phyloP scores from a whole-genome alignment of 1,140 invertebrate genomes.

The Nylanderia fulva region DNA sequence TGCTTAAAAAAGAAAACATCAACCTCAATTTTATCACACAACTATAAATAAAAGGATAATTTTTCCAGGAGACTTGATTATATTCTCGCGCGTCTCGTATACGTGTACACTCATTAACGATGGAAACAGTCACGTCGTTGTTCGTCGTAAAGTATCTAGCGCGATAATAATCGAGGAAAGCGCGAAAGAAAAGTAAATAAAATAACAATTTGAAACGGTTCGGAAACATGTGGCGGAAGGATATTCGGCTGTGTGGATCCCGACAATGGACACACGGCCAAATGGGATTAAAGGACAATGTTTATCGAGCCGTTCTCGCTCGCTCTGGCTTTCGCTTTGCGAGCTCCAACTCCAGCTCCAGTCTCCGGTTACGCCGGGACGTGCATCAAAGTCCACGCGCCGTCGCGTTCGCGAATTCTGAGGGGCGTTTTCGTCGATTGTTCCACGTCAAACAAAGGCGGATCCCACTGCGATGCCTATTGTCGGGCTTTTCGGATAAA shows the following conservation, averaged over 20 bases:
- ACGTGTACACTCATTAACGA: neutral
- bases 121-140: neutral
- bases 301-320: slow-evolving; percentile 41
- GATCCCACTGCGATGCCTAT: slow-evolving; percentile 59
- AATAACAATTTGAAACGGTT: neutral
- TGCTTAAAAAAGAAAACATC: neutral
- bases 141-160: neutral
- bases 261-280: neutral
- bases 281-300: slow-evolving; percentile 48
- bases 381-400: slow-evolving; percentile 52
- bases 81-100: neutral
- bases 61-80: neutral
- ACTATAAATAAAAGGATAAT: neutral
- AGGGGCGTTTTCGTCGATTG: slow-evolving; percentile 68
- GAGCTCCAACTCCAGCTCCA: neutral
- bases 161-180: slow-evolving; percentile 23
- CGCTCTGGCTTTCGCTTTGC: slow-evolving; percentile 25
- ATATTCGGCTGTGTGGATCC: slow-evolving; percentile 5
- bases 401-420: slow-evolving; percentile 64
- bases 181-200: slow-evolving; percentile 22
- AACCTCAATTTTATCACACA: neutral
- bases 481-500: slow-evolving; percentile 68
- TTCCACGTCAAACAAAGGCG: slow-evolving; percentile 65
- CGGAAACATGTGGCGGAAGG: neutral
- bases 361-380: neutral